A percentile compares a stretch with the other conserved stretches of the same genome.
phyloP scores from a whole-genome alignment of 2,888 invertebrate genomes.

The Chrysomela aeneicollis region DNA sequence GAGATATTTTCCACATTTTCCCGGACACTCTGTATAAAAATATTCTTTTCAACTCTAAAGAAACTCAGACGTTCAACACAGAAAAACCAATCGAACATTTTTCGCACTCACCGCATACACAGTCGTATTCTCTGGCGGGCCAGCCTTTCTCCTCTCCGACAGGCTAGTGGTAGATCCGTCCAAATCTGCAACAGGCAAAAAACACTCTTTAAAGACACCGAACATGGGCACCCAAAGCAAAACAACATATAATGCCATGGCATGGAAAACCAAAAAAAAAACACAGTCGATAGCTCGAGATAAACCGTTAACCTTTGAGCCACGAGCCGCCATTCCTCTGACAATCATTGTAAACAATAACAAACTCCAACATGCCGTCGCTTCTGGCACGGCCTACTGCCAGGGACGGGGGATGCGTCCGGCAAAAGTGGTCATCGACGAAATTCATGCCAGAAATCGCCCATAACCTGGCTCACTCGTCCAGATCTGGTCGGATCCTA shows the following conservation, averaged over 20 bases:
- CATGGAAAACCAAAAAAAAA: conserved; percentile 12
- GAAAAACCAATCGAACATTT: neutral
- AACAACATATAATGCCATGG: conserved; percentile 4
- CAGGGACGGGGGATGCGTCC: conserved; percentile 35
- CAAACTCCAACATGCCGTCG: conserved; percentile 40
- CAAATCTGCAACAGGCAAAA: conserved; percentile 62
- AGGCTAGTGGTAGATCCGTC: conserved; percentile 61
- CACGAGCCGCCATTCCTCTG: conserved; percentile 24
- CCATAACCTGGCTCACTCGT: neutral
- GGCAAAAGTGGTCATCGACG: conserved; percentile 51
- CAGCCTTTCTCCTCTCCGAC: conserved; percentile 68
- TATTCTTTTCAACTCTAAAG: too few relatives aligned
- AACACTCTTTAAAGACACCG: conserved; percentile 17
- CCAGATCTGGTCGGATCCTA: too few relatives aligned
- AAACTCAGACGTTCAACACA: too few relatives aligned
- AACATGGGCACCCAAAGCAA: conserved; percentile 9
- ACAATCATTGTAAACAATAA: conserved; percentile 46
- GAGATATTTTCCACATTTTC: too few relatives aligned
- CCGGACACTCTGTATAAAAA: too few relatives aligned
- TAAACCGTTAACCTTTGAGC: conserved; percentile 35
- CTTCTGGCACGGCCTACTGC: conserved; percentile 34
- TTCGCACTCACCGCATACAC: conserved; percentile 73
- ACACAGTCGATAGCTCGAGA: conserved; percentile 10
- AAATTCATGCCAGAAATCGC: conserved; percentile 48
- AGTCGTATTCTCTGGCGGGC: conserved; percentile 80